A percentile compares a stretch with the other conserved stretches of the same genome.
These are phyloP conservation scores for Melangyna quadrimaculata DNA, from an alignment of 2,888 invertebrate species.

Conservation along the genomic window DNA sequence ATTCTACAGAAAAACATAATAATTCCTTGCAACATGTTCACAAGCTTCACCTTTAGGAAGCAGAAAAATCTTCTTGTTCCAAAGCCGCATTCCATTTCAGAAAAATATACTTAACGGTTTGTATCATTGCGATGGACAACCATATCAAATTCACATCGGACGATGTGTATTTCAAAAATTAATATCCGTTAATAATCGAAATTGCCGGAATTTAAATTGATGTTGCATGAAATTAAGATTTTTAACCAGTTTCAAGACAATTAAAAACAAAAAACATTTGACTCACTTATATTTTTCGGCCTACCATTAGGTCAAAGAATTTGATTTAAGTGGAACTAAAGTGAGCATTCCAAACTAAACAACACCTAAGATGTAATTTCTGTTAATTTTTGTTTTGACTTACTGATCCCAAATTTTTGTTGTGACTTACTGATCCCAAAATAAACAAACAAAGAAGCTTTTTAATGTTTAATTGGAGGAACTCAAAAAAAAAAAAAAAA, in stretches of 20 bases:
- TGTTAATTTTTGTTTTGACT: background rate
- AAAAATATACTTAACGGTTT: background rate
- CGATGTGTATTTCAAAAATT: background rate
- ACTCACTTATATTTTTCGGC: background rate
- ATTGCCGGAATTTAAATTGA: background rate
- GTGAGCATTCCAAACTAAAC: background rate
- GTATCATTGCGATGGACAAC: background rate
- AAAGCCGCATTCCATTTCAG: background rate
- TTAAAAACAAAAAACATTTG: background rate
- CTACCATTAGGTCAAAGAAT: background rate
- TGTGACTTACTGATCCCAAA: background rate
- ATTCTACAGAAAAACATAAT: too few species aligned
- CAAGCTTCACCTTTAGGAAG: background rate
- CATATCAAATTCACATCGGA: background rate
- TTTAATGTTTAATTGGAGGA: background rate
- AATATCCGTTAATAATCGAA: background rate
- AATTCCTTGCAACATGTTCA: background rate
- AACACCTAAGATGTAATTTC: background rate
- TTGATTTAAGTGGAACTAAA: background rate
- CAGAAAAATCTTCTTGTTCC: background rate
- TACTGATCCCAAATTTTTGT: too few species aligned
- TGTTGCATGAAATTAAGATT: background rate
- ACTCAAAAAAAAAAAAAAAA: background rate
- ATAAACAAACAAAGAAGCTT: background rate
- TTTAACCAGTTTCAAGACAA: background rate